Conservation (phyloP, 2,113 vertebrate genomes). For the Suncus etruscus region DNA sequence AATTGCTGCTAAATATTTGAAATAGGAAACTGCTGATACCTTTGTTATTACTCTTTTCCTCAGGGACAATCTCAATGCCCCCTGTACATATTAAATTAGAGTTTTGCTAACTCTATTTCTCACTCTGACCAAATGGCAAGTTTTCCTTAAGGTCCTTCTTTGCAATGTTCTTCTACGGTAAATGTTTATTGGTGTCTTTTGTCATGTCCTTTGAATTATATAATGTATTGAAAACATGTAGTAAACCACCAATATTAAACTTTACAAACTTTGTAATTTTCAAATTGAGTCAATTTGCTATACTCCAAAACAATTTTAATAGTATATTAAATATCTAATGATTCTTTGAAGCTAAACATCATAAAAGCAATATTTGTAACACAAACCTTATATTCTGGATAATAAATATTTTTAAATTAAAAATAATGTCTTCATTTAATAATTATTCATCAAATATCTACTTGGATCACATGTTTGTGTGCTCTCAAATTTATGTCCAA, state of each 20-base stretch:
- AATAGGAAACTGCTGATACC: neutral
- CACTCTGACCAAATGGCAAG: neutral
- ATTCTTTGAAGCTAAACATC: neutral
- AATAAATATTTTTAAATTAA: neutral
- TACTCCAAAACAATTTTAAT: too few species aligned
- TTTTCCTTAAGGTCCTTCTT: neutral
- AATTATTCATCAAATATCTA: too few species aligned
- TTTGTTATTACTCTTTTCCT: slow-evolving; percentile 31
- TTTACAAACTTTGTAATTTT: neutral
- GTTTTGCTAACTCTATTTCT: neutral
- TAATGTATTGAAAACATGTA: neutral
- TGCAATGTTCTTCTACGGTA: neutral
- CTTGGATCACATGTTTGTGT: neutral
- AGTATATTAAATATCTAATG: neutral
- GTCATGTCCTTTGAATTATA: neutral
- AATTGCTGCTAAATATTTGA: slow-evolving; percentile 1
- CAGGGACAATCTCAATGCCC: neutral
- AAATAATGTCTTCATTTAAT: neutral
- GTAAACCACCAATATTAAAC: neutral
- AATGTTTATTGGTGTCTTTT: slow-evolving; percentile 5
- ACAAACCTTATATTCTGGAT: neutral
- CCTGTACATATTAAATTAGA: neutral
- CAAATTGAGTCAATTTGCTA: neutral
- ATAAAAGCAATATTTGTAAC: neutral
- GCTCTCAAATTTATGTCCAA: neutral